Evolutionary conservation across 2,113 vertebrate species (phyloP), one percentile per base, ranked within the genome.

Genomic region (Empidonax traillii): DNA sequence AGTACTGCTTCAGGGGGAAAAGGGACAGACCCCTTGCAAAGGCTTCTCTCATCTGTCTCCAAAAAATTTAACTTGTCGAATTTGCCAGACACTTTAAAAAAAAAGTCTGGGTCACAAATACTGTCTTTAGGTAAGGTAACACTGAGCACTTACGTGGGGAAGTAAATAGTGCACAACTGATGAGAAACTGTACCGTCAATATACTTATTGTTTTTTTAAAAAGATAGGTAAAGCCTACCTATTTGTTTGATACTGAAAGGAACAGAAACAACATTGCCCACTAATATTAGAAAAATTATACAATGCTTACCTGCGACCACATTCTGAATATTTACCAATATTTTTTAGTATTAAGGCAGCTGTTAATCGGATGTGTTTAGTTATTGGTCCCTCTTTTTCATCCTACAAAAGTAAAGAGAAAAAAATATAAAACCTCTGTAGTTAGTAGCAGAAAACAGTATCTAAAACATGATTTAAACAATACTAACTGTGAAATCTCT

Each of bases 341-440:
- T 99, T 99, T 99, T 99, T 99, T 98, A 99, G 98, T 97, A 99
- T 99, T 99, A 99, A 99, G 99, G 99, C 99, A 99, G 99, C 99
- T 98, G 99, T 99, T 98, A 99, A 98, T 99, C 99, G 98, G 97
- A 99, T 99, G 99, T 99, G 99, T 99, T 99, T 99, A 98, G 99
- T 99, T 98, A 99, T 99, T 99, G 99, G 99, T 99, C 99, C 99
- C 98, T 99, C 99, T 98, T 99, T 99, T 98, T 99, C 99, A 97
- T 99, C 99, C 99, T 99, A 89, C 20, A 43, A 92, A 97, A 92
- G 66, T 68, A 88, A 89, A 75, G 46, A 94, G 55, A 67, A 78
- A 71, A 93, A 72, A 93, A 63, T 22, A 51, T 96, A 78, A 92
- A 86, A 89, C 20, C 18, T 22, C 30, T 7, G 6, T 14, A 67